Conservation (phyloP, 2,888 invertebrate species). For the Acanthopleura granulata region DNA sequence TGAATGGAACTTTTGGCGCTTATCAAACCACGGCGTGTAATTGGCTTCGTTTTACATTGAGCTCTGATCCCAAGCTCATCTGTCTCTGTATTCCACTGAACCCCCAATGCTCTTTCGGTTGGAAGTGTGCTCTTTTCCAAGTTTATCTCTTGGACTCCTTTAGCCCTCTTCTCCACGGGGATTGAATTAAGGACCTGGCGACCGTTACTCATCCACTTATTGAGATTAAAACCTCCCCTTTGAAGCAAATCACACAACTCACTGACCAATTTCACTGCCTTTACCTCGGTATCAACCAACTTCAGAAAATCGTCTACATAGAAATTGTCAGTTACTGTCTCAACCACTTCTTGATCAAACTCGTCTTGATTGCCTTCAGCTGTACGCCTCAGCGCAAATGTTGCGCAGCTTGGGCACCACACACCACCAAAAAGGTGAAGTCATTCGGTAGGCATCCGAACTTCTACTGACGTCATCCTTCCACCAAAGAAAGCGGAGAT, state of each 20-base stretch:
- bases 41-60: background rate
- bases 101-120: background rate
- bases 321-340: background rate
- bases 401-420: background rate
- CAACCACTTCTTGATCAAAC: background rate
- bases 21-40: background rate
- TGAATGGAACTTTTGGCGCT: background rate
- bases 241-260: background rate
- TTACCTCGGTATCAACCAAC: background rate
- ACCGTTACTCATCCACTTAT: slow-evolving; percentile 13
- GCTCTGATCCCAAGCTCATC: background rate
- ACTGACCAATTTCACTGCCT: background rate
- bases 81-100: slow-evolving; percentile 1
- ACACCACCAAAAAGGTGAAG: slow-evolving; percentile 21
- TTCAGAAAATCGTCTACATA: slow-evolving; percentile 24
- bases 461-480: background rate
- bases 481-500: slow-evolving; percentile 16
- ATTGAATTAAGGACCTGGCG: background rate
- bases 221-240: slow-evolving; percentile 16
- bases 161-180: background rate
- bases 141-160: background rate
- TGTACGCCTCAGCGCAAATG: slow-evolving; percentile 4
- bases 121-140: background rate
- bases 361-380: background rate
- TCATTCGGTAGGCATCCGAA: slow-evolving; percentile 19